These are phyloP conservation scores for Odontocerum albicorne DNA, from an alignment of 2,888 invertebrate genomes.

Conservation along the genomic window DNA sequence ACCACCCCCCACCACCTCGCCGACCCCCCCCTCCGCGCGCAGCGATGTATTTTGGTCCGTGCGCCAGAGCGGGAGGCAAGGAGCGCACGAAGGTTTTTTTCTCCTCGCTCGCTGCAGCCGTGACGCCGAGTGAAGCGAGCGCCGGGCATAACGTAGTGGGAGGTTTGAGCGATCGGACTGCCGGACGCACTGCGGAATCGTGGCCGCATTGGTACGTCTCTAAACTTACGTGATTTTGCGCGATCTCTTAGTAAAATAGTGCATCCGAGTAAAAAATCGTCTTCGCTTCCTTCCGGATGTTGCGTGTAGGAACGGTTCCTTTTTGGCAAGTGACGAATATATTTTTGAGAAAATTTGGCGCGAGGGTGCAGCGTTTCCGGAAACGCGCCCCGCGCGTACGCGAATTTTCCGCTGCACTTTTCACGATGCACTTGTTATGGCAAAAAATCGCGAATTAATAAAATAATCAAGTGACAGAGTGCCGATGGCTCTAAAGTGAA, in stretches of 20 bases:
- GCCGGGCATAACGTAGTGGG: conserved; percentile 43
- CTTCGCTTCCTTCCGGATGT: background rate
- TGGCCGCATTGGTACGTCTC: conserved; percentile 9
- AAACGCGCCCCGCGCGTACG: conserved; percentile 10
- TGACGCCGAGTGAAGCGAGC: conserved; percentile 42
- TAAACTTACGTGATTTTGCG: too few species aligned
- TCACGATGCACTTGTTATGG: conserved; percentile 16
- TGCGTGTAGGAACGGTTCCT: conserved; percentile 2
- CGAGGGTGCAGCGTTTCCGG: conserved; percentile 12
- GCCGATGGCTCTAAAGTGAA: too few species aligned
- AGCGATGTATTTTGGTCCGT: conserved; percentile 22
- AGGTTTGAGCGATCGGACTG: conserved; percentile 29
- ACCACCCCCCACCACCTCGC: conserved; percentile 2
- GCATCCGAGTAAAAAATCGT: conserved; percentile 6
- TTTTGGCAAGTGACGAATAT: background rate
- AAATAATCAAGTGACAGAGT: too few species aligned
- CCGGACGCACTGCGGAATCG: conserved; percentile 17
- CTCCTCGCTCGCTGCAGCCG: conserved; percentile 31
- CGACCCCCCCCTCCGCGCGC: conserved; percentile 5
- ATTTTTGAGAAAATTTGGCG: conserved; percentile 2
- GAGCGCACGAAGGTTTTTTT: conserved; percentile 29
- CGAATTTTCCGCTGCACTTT: conserved; percentile 25
- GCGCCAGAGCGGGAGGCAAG: conserved; percentile 27
- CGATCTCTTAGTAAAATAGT: too few species aligned
- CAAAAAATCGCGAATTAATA: too few species aligned